Base-by-base conservation (phyloP, 2,113 vertebrate species). In the Cairina moschata region DNA sequence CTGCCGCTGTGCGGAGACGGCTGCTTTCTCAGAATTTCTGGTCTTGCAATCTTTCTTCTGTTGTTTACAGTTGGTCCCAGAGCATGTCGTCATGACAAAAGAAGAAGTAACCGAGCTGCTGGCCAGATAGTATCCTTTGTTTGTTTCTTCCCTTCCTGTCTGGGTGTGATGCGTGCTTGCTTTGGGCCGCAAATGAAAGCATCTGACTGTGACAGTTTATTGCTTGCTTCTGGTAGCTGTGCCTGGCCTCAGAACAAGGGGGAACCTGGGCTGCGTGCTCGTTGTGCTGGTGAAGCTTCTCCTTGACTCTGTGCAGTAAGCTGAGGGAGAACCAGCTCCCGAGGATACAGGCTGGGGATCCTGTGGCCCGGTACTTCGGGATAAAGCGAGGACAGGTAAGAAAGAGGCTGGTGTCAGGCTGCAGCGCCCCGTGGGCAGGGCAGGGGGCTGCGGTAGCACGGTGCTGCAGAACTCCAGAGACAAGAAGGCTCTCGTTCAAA, bases 11-110 rank as follows among this genome's bases (percentile, higher is more conserved):
- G 34, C 32, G 71, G 54, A 77, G 42, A 31, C 5, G 0, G 3
- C 18, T 0, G 3, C 40, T 26, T 22, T 12, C 42, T 48, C 32
- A 34, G 59, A 10, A 18, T 68, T 38, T 21, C 25, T n/a, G 1
- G 26, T 13, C 38, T 32, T 8, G 4, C 26, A 1, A 3, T 11
- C 18, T 78, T 0, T 6, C 36, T n/a, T 2, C 31, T 52, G 17
- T 16, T 46, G 63, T 56, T 69, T 88, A 14, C 98, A 99, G 99
- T 95, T 99, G 94, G 99, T 99, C 71, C 99, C 99, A 0, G 99
- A 99, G 95, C 99, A 99, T 2, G 99, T 99, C 2, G 99, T 99
- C 29, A 99, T 99, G 99, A 99, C 99, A 6, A 99, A 99, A 96
- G 99, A 99, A 85, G 99, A 99, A 93, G 98, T 99, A 34, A 98